These are phyloP conservation scores for Sisyra nigra DNA, from an alignment of 2,888 invertebrate species.

Conservation along the genomic window DNA sequence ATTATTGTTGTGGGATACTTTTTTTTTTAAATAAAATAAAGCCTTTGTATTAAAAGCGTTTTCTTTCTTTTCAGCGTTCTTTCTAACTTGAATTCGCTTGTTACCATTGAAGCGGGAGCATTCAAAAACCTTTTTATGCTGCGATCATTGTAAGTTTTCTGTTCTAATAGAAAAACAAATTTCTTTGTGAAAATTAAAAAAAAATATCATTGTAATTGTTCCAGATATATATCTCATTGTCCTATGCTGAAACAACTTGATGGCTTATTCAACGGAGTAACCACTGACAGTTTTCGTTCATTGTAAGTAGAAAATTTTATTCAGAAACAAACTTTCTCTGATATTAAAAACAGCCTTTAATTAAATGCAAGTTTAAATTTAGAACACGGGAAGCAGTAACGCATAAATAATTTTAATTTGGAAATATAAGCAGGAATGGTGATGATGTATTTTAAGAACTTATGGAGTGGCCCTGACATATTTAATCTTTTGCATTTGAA, in stretches of 20 bases:
- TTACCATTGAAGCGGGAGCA: slow-evolving; percentile 38
- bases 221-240: slow-evolving; percentile 51
- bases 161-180: slow-evolving; percentile 1
- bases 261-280: slow-evolving; percentile 29
- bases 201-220: slow-evolving; percentile 16
- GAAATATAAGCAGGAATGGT: no score
- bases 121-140: slow-evolving; percentile 39
- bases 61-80: slow-evolving; percentile 32
- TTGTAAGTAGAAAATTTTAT: slow-evolving; percentile 35
- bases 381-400: no score
- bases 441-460: no score
- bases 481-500: no score
- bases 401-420: no score
- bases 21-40: no score
- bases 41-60: slow-evolving; percentile 21
- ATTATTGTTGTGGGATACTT: no score
- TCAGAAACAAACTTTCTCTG: no score
- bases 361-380: no score
- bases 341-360: no score
- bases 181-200: slow-evolving; percentile 1
- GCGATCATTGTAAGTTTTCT: slow-evolving; percentile 24
- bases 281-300: slow-evolving; percentile 37
- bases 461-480: no score
- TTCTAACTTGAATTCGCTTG: slow-evolving; percentile 35
- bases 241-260: slow-evolving; percentile 39